Evolutionary conservation across 1,140 invertebrate species (phyloP).

Genomic region (Drosophila leontia): DNA sequence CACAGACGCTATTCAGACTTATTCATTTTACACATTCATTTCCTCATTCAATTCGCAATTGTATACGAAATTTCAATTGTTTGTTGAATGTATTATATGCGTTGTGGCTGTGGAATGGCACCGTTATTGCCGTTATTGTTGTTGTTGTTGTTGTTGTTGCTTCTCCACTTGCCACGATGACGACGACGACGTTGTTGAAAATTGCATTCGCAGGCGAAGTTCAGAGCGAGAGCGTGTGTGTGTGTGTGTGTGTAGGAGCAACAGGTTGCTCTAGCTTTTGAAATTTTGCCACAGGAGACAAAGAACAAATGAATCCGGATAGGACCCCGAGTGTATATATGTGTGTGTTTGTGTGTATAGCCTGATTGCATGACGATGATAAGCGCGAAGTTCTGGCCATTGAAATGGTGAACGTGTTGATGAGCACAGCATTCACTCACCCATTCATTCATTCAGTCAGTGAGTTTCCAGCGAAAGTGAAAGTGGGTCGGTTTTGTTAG

Average conservation of each 20-base stretch:
- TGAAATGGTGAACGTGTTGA: slow-evolving; percentile 80
- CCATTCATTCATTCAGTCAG: slow-evolving; percentile 50
- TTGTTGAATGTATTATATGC: slow-evolving; percentile 80
- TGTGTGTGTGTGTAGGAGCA: slow-evolving; percentile 34
- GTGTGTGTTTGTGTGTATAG: slow-evolving; percentile 50
- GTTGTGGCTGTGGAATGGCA: slow-evolving; percentile 48
- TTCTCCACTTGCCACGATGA: slow-evolving; percentile 24
- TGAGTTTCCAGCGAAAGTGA: slow-evolving; percentile 62
- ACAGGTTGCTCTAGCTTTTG: slow-evolving; percentile 79
- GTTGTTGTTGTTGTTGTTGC: slow-evolving; percentile 16
- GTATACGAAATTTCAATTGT: slow-evolving; percentile 83
- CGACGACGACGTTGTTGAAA: slow-evolving; percentile 74
- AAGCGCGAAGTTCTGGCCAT: slow-evolving; percentile 82
- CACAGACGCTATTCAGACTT: slow-evolving; percentile 76
- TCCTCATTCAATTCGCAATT: slow-evolving; percentile 83
- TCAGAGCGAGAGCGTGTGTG: slow-evolving; percentile 48
- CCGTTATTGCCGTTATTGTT: slow-evolving; percentile 38
- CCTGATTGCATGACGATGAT: slow-evolving; percentile 78
- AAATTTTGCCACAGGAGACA: slow-evolving; percentile 77
- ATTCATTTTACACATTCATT: slow-evolving; percentile 84
- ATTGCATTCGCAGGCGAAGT: slow-evolving; percentile 81
- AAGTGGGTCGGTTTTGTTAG: slow-evolving; percentile 53
- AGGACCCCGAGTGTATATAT: slow-evolving; percentile 16
- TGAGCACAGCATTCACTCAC: slow-evolving; percentile 63
- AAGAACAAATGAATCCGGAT: slow-evolving; percentile 62